phyloP scores from a whole-genome alignment of 2,797 vertebrate genomes.

The Phrynocephalus guinanensis region DNA sequence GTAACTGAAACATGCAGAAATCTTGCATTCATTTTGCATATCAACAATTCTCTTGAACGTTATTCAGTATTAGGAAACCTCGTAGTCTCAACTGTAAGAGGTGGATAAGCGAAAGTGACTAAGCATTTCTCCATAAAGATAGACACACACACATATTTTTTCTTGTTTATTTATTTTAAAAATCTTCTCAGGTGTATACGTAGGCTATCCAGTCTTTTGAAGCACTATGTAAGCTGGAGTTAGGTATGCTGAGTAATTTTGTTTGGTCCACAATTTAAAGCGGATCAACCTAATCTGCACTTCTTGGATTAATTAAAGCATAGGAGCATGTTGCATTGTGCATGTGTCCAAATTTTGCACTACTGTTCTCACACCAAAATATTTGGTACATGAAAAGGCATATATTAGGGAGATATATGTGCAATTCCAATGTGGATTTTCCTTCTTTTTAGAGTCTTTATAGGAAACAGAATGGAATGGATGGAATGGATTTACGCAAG shows the following conservation, averaged over 20 bases:
- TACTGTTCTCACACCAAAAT: neutral
- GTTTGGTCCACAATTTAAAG: neutral
- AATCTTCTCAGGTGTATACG: neutral
- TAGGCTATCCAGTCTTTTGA: neutral
- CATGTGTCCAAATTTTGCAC: neutral
- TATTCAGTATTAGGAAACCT: conserved; percentile 13
- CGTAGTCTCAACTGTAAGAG: neutral
- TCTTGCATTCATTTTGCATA: conserved; percentile 8
- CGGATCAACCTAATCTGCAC: neutral
- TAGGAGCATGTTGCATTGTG: neutral
- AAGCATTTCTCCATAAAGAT: neutral
- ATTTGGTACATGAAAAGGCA: neutral
- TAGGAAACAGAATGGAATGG: neutral
- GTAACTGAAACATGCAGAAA: conserved; percentile 29
- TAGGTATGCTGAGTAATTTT: neutral
- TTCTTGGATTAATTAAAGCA: neutral
- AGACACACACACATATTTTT: rapidly evolving
- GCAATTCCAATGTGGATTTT: neutral
- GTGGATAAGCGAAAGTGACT: conserved; percentile 2
- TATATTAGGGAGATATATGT: neutral
- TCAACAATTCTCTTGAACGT: neutral
- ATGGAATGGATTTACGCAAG: neutral
- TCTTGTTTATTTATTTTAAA: neutral
- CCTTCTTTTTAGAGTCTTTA: neutral
- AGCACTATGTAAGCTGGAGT: neutral